These are phyloP conservation scores for Craterocephalus amniculus DNA, from an alignment of 2,797 vertebrate species.

Conservation along the genomic window DNA sequence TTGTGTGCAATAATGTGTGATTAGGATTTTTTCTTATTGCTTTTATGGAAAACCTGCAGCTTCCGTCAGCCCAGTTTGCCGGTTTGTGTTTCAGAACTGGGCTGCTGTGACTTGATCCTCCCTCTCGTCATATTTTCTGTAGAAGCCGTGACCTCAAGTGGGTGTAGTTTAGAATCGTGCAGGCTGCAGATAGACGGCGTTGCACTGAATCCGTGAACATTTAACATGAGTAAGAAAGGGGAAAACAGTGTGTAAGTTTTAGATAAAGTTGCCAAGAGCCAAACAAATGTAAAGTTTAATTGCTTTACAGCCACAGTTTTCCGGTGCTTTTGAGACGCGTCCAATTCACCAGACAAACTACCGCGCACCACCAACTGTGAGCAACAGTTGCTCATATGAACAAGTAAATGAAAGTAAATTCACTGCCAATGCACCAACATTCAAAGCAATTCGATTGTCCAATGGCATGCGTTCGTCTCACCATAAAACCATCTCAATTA, in stretches of 20 bases:
- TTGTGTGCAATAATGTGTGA: background rate
- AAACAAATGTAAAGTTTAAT: slow-evolving; percentile 27
- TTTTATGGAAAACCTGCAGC: background rate
- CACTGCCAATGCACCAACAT: slow-evolving; percentile 43
- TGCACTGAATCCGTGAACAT: background rate
- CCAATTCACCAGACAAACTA: slow-evolving; percentile 32
- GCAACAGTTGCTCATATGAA: slow-evolving; percentile 58
- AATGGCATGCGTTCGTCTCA: slow-evolving; percentile 22
- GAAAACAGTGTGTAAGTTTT: slow-evolving; percentile 4
- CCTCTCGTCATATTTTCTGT: slow-evolving; percentile 1
- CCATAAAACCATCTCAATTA: slow-evolving; percentile 54
- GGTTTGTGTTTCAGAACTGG: background rate
- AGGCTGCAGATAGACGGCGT: slow-evolving; percentile 6
- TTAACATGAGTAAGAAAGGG: background rate
- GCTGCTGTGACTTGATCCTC: background rate
- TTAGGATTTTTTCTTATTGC: background rate
- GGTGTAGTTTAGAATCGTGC: slow-evolving; percentile 8
- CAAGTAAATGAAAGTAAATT: slow-evolving; percentile 55
- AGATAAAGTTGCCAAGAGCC: slow-evolving; percentile 4
- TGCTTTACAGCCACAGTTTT: slow-evolving; percentile 25
- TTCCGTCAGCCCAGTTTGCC: background rate
- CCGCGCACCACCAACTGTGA: slow-evolving; percentile 59
- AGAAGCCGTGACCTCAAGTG: slow-evolving; percentile 4
- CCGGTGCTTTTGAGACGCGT: slow-evolving; percentile 25
- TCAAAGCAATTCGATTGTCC: slow-evolving; percentile 40